Percentiles rank a stretch among this genome's conserved stretches.
Conservation (phyloP, 2,888 invertebrate genomes). For the Drosophila atripex region DNA sequence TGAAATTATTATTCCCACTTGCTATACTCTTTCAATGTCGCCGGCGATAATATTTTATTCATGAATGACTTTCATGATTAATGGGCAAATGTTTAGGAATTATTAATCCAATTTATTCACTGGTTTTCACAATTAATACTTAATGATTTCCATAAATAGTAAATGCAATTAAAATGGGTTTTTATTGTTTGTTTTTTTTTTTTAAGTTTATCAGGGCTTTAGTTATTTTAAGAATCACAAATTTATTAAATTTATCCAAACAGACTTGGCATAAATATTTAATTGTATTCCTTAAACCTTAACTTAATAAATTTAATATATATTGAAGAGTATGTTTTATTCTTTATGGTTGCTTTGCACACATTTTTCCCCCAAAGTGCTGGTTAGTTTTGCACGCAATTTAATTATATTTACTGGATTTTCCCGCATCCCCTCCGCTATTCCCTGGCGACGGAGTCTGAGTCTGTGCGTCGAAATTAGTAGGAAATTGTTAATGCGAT, state of each 20-base stretch:
- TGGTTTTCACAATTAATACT: not conserved
- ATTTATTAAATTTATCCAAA: no score
- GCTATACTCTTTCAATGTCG: constrained; percentile 7
- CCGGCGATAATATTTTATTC: not conserved
- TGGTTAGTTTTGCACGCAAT: constrained; percentile 71
- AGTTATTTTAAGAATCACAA: not conserved
- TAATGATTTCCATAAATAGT: not conserved
- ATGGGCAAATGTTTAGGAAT: not conserved
- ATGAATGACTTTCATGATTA: not conserved
- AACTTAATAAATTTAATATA: no score
- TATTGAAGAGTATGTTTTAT: constrained; percentile 8
- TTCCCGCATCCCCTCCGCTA: constrained; percentile 18
- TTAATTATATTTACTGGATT: constrained; percentile 65
- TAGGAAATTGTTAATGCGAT: constrained; percentile 76
- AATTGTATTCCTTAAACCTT: no score
- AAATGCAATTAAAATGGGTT: not conserved
- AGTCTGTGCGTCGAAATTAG: constrained; percentile 59
- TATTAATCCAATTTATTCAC: not conserved
- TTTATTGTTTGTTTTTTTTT: not conserved
- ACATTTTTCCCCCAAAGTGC: constrained; percentile 29
- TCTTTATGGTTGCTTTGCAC: not conserved
- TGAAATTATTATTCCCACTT: constrained; percentile 59
- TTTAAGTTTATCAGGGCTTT: not conserved
- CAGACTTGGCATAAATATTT: no score
- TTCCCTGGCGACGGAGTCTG: constrained; percentile 3